Conservation (phyloP, 1,140 invertebrate species). For the Heterodera schachtii region DNA sequence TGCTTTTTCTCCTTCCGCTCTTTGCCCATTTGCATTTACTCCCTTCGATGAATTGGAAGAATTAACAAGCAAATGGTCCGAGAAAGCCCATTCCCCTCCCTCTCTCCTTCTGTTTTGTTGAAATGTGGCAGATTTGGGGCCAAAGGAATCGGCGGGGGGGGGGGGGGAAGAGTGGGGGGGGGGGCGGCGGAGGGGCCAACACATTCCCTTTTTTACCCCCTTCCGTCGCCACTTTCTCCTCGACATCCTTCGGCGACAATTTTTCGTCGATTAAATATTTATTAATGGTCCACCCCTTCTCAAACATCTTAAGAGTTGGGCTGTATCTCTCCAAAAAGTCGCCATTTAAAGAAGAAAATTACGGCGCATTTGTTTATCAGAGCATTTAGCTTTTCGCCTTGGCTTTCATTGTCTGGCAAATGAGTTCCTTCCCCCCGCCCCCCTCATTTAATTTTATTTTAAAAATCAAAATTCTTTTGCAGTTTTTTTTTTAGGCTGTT, state of each 20-base stretch:
- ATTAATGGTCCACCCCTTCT: not conserved
- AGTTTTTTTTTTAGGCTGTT: not conserved
- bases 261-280: slow-evolving; percentile 22
- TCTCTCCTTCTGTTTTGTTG: not conserved
- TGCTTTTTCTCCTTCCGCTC: not conserved
- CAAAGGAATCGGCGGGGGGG: not conserved
- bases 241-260: not conserved
- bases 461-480: no score
- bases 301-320: not conserved
- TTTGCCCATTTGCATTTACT: not conserved
- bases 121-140: not conserved
- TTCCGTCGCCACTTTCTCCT: not conserved
- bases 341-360: not conserved
- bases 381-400: not conserved
- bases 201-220: not conserved
- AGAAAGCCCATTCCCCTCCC: no score
- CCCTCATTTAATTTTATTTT: not conserved
- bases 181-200: not conserved
- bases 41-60: slow-evolving; percentile 9
- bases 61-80: slow-evolving; percentile 7
- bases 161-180: no score
- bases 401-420: not conserved
- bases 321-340: not conserved
- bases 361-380: not conserved
- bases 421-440: not conserved